Conservation (phyloP, 2,888 invertebrate species). For the Protonemura montana region DNA sequence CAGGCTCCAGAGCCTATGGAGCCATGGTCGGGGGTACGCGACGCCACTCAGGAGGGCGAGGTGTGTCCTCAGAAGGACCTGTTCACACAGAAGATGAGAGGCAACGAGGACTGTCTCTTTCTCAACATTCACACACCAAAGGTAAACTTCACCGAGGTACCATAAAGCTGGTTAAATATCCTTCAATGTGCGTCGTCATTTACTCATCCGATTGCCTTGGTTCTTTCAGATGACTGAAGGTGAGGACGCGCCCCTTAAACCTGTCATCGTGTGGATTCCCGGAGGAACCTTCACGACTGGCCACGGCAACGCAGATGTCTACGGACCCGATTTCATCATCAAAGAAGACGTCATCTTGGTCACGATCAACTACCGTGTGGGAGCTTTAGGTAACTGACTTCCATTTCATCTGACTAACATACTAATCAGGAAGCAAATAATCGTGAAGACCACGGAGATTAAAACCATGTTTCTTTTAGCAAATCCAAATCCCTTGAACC, state of each 20-base stretch:
- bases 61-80: conserved; percentile 32
- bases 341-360: conserved; percentile 53
- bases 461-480: too few species aligned
- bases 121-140: conserved; percentile 36
- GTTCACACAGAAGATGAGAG: conserved; percentile 29
- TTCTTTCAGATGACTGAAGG: conserved; percentile 2
- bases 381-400: conserved; percentile 52
- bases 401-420: too few species aligned
- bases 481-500: too few species aligned
- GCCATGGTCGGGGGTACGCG: conserved; percentile 23
- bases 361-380: conserved; percentile 54
- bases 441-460: too few species aligned
- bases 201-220: not conserved
- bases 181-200: not conserved
- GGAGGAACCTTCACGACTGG: conserved; percentile 53
- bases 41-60: conserved; percentile 22
- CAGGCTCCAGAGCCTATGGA: conserved; percentile 28
- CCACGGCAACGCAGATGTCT: conserved; percentile 48
- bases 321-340: conserved; percentile 52
- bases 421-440: too few species aligned
- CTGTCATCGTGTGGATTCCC: conserved; percentile 54
- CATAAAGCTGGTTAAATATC: not conserved
- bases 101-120: conserved; percentile 35
- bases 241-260: not conserved
- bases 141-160: not conserved